Evolutionary conservation across 2,797 vertebrate genomes (phyloP).

Genomic region (Muscicapa striata): DNA sequence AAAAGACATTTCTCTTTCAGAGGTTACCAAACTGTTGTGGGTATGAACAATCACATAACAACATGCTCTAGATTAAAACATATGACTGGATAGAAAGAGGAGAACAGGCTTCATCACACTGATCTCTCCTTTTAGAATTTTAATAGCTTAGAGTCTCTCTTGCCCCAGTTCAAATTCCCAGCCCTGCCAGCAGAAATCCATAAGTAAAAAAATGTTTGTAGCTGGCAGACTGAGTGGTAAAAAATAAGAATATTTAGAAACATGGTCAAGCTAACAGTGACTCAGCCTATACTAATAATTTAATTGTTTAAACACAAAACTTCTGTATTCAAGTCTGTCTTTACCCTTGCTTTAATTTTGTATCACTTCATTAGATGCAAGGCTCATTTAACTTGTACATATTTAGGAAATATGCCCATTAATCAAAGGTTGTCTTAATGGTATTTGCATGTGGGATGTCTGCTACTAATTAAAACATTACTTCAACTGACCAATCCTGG

Average conservation of each 20-base stretch:
- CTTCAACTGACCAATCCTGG: conserved; percentile 44
- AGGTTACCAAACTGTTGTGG: neutral
- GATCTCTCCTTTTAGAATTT: neutral
- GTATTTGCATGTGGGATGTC: conserved; percentile 26
- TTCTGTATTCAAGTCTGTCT: conserved; percentile 19
- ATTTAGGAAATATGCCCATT: conserved; percentile 35
- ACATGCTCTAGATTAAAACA: neutral
- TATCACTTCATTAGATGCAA: conserved; percentile 29
- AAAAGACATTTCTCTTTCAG: neutral
- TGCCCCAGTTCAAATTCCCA: neutral
- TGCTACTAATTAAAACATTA: conserved; percentile 58
- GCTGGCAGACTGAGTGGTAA: neutral
- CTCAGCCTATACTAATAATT: neutral
- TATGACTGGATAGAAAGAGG: neutral
- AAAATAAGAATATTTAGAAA: conserved; percentile 24
- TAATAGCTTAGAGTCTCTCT: neutral
- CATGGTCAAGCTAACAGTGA: neutral
- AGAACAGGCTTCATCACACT: neutral
- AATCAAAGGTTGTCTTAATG: conserved; percentile 57
- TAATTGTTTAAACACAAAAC: conserved; percentile 34
- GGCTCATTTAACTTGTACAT: conserved; percentile 45
- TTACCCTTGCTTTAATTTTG: conserved; percentile 47
- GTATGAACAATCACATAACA: neutral
- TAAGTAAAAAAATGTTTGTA: neutral
- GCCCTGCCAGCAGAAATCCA: neutral